Evolutionary conservation across 1,140 invertebrate genomes (phyloP).

Genomic region (Medauroidea extradentata): DNA sequence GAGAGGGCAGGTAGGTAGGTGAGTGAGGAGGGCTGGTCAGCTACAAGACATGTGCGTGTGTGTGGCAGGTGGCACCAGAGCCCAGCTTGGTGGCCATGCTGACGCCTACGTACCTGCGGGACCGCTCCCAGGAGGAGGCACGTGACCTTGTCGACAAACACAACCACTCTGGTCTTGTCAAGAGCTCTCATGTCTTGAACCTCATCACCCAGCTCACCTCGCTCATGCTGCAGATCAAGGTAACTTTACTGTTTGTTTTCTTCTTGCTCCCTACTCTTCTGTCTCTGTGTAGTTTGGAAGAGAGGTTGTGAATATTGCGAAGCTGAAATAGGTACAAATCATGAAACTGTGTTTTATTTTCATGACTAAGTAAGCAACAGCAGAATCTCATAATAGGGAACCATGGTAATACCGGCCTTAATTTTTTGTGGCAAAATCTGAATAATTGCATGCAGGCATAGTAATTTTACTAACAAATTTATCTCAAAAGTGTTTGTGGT

Average conservation of each 20-base stretch:
- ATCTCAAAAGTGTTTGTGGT: too few species aligned
- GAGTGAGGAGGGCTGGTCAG: too few species aligned
- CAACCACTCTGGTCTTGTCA: conserved; percentile 56
- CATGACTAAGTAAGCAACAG: background rate
- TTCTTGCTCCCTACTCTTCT: background rate
- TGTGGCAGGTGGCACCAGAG: conserved; percentile 68
- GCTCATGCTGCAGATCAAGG: conserved; percentile 87
- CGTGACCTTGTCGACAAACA: conserved; percentile 72
- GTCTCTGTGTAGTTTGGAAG: background rate
- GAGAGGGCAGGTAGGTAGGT: too few species aligned
- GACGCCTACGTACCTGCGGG: conserved; percentile 78
- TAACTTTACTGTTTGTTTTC: conserved; percentile 33
- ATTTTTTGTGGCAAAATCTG: background rate
- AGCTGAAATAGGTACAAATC: background rate
- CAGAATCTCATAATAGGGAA: background rate
- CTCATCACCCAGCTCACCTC: conserved; percentile 86
- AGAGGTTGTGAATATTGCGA: background rate
- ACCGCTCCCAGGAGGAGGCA: conserved; percentile 82
- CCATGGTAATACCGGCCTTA: background rate
- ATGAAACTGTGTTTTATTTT: background rate
- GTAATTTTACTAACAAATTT: too few species aligned
- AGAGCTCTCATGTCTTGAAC: conserved; percentile 60
- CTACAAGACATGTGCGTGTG: too few species aligned
- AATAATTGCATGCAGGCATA: too few species aligned
- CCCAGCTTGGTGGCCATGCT: conserved; percentile 83